Conservation (phyloP, 2,888 invertebrate species). For the Agapostemon virescens region DNA sequence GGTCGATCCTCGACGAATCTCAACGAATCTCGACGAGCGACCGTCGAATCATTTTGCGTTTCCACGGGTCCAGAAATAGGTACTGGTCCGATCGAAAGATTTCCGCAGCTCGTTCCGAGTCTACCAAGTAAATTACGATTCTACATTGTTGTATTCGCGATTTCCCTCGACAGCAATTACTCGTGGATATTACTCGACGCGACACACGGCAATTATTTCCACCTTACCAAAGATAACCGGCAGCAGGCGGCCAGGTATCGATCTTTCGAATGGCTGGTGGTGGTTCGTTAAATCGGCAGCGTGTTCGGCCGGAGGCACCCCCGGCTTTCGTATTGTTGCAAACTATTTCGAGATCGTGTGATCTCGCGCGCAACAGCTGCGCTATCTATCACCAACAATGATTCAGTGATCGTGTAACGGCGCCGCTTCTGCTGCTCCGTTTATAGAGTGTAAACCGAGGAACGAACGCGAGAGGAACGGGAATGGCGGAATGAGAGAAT, state of each 20-base stretch:
- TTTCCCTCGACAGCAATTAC: not conserved
- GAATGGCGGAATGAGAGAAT: slow-evolving; percentile 45
- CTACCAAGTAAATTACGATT: slow-evolving; percentile 24
- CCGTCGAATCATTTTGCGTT: not conserved
- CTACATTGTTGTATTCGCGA: too few relatives aligned
- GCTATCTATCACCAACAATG: slow-evolving; percentile 79
- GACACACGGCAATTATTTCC: slow-evolving; percentile 49
- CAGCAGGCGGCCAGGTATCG: slow-evolving; percentile 54
- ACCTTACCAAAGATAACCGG: slow-evolving; percentile 56
- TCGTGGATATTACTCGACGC: not conserved
- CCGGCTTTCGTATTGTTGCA: slow-evolving; percentile 74
- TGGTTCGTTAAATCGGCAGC: slow-evolving; percentile 67
- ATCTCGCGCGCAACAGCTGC: slow-evolving; percentile 77
- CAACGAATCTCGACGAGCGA: not conserved
- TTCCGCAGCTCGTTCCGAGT: not conserved
- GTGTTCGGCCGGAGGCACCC: slow-evolving; percentile 46
- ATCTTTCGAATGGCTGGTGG: slow-evolving; percentile 48
- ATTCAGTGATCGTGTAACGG: slow-evolving; percentile 78
- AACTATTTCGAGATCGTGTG: slow-evolving; percentile 78
- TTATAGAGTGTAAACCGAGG: slow-evolving; percentile 75
- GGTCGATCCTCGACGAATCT: not conserved
- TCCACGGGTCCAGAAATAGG: not conserved
- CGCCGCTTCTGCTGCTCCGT: slow-evolving; percentile 70
- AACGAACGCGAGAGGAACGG: slow-evolving; percentile 32
- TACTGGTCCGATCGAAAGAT: not conserved